Percentiles rank a stretch among this genome's conserved stretches.
phyloP scores from a whole-genome alignment of 2,888 invertebrate species.

The Chrysina gloriosa region DNA sequence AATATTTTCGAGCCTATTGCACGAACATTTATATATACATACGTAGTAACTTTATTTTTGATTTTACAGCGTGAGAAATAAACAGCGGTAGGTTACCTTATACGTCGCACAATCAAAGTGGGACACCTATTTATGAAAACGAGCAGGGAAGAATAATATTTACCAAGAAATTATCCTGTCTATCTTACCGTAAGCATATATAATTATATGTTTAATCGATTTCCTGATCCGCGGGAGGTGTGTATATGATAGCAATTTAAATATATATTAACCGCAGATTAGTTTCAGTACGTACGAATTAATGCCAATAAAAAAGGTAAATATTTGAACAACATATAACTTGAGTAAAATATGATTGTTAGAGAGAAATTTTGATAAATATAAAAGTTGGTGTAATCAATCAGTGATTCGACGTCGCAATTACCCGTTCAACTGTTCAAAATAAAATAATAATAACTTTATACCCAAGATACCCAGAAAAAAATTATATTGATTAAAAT shows the following conservation, averaged over 20 bases:
- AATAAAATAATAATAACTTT: no score
- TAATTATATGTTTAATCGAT: constrained; percentile 2
- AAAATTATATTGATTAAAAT: no score
- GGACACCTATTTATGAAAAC: background rate
- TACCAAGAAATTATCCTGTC: background rate
- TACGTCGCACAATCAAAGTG: background rate
- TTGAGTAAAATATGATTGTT: no score
- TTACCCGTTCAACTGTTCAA: no score
- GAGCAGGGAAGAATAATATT: background rate
- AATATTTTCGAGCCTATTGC: no score
- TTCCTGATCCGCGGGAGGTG: background rate
- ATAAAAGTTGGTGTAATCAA: no score
- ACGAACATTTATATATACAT: no score
- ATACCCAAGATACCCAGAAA: no score
- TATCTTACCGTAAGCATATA: background rate
- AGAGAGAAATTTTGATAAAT: no score
- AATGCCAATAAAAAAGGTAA: background rate
- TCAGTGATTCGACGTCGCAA: no score
- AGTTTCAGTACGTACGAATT: background rate
- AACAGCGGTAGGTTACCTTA: background rate
- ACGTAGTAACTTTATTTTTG: no score
- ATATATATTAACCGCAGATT: background rate
- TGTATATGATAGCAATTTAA: background rate
- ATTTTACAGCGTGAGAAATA: no score
- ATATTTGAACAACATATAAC: background rate